Evolutionary conservation across 2,797 vertebrate species (phyloP).

Genomic region (Acanthis flammea): DNA sequence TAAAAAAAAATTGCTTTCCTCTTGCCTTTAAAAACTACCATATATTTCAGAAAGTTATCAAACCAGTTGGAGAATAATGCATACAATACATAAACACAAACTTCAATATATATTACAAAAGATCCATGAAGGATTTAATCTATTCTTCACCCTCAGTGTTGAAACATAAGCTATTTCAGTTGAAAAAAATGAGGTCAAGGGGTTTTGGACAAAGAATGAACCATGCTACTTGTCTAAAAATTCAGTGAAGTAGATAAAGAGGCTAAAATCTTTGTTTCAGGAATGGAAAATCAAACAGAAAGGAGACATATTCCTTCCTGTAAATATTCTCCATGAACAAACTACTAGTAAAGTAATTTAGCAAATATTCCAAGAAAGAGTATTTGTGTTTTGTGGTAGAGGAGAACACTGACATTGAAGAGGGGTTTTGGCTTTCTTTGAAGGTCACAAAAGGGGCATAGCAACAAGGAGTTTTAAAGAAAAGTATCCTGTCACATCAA

Average conservation of each 20-base stretch:
- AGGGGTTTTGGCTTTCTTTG: background rate
- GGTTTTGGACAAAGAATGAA: background rate
- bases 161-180: background rate
- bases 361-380: background rate
- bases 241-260: background rate
- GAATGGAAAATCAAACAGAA: constrained; percentile 3
- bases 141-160: background rate
- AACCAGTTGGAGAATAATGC: background rate
- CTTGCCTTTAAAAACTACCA: background rate
- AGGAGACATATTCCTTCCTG: background rate
- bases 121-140: background rate
- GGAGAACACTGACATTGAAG: background rate
- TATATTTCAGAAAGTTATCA: background rate
- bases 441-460: background rate
- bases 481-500: background rate
- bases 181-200: background rate
- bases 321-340: background rate
- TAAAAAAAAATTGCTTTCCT: background rate
- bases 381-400: background rate
- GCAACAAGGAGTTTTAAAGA: background rate
- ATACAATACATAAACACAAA: background rate
- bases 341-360: background rate
- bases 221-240: background rate
- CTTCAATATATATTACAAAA: background rate
- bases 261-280: background rate